Evolutionary conservation across 2,797 vertebrate genomes (phyloP).

Genomic region (Pseudochirops cupreus): DNA sequence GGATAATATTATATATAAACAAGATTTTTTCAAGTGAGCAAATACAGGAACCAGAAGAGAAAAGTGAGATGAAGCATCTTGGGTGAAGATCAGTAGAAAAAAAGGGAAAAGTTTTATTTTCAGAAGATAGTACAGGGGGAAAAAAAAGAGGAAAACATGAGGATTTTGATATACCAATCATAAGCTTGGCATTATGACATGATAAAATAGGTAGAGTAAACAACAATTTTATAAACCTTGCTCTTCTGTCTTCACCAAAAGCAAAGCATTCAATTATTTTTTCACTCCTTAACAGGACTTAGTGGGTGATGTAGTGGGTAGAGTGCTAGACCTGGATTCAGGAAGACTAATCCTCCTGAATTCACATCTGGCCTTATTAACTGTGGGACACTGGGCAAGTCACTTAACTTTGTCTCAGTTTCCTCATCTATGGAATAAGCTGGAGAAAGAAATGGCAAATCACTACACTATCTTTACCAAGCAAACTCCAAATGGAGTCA

Average conservation of each 20-base stretch:
- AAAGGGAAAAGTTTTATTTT: not conserved
- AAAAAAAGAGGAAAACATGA: not conserved
- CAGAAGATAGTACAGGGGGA: not conserved
- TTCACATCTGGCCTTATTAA: too few species aligned
- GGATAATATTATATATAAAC: not conserved
- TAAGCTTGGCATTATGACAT: not conserved
- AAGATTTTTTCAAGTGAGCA: not conserved
- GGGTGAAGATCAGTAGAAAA: not conserved
- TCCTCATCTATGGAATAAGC: too few species aligned
- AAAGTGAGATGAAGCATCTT: not conserved
- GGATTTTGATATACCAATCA: not conserved
- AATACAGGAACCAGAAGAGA: not conserved
- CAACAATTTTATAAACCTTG: not conserved
- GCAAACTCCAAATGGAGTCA: too few species aligned
- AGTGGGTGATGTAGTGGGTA: too few species aligned
- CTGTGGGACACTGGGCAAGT: too few species aligned
- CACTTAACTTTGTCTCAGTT: too few species aligned
- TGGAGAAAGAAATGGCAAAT: too few species aligned
- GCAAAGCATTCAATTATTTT: not conserved
- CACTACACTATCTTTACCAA: too few species aligned
- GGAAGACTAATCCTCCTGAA: too few species aligned
- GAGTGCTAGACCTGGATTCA: too few species aligned
- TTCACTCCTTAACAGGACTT: not conserved
- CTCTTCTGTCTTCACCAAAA: not conserved
- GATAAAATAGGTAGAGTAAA: not conserved